Evolutionary conservation across 2,113 vertebrate genomes (phyloP).

Genomic region (Strix uralensis): DNA sequence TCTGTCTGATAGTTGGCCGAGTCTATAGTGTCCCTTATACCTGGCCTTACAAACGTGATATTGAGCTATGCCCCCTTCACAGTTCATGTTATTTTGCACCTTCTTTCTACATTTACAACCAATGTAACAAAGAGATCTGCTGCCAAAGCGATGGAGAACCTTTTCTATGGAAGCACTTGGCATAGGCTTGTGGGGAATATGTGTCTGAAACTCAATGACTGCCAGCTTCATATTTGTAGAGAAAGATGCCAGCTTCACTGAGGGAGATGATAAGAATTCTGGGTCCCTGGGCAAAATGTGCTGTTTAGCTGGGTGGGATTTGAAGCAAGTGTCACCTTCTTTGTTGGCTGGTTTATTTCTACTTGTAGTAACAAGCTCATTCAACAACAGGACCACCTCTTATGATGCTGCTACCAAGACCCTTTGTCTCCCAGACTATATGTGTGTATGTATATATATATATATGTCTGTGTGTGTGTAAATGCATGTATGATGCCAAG

Average conservation of each 20-base stretch:
- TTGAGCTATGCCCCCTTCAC: background rate
- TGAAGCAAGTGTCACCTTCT: background rate
- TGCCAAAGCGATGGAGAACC: background rate
- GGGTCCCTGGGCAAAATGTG: background rate
- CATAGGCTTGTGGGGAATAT: background rate
- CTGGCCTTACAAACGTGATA: background rate
- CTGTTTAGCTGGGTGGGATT: background rate
- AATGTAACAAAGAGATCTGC: background rate
- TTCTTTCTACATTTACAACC: background rate
- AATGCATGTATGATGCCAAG: background rate
- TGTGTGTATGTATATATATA: background rate
- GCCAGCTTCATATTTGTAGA: background rate
- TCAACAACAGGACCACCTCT: background rate
- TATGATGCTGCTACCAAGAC: background rate
- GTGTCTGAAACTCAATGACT: background rate
- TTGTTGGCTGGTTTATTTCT: background rate
- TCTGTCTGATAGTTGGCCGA: background rate
- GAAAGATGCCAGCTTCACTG: background rate
- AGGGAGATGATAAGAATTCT: background rate
- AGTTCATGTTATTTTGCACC: background rate
- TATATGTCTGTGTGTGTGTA: background rate
- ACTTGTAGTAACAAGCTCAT: background rate
- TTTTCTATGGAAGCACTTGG: background rate
- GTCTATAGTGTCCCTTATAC: background rate
- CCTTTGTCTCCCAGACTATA: background rate